phyloP scores from a whole-genome alignment of 2,888 invertebrate genomes.

The Lepidocyrtoides sp. region DNA sequence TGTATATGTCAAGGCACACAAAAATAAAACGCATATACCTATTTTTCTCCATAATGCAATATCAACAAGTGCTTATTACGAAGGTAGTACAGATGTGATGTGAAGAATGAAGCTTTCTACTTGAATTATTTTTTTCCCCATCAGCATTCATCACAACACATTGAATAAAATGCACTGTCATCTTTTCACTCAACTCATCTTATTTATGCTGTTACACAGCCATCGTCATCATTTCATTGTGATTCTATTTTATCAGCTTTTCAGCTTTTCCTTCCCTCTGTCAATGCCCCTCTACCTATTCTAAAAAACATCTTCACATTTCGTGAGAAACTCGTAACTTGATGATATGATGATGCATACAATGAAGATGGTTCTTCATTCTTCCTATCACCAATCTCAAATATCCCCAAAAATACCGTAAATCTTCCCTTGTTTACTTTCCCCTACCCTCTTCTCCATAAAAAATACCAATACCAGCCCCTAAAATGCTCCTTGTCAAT shows the following conservation, averaged over 20 bases:
- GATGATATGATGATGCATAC: not conserved
- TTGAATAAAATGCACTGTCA: slow-evolving; percentile 54
- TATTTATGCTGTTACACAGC: slow-evolving; percentile 27
- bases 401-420: slow-evolving; percentile 15
- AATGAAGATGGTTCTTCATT: not conserved
- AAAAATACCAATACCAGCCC: slow-evolving; percentile 9
- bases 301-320: slow-evolving; percentile 45
- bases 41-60: not conserved
- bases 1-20: not conserved
- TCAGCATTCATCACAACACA: slow-evolving; percentile 17
- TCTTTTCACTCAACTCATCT: not conserved
- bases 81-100: not conserved
- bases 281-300: slow-evolving; percentile 15
- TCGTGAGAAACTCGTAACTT: not conserved
- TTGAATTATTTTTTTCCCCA: slow-evolving; percentile 4
- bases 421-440: slow-evolving; percentile 10
- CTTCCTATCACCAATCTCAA: slow-evolving; percentile 31
- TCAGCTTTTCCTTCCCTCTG: slow-evolving; percentile 34
- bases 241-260: too few species aligned
- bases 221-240: too few species aligned
- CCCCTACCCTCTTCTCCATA: not conserved
- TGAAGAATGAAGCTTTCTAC: not conserved
- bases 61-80: slow-evolving; percentile 27
- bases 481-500: slow-evolving; percentile 2
- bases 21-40: too few species aligned